Evolutionary conservation across 2,113 vertebrate genomes (phyloP).

Genomic region (Podilymbus podiceps): DNA sequence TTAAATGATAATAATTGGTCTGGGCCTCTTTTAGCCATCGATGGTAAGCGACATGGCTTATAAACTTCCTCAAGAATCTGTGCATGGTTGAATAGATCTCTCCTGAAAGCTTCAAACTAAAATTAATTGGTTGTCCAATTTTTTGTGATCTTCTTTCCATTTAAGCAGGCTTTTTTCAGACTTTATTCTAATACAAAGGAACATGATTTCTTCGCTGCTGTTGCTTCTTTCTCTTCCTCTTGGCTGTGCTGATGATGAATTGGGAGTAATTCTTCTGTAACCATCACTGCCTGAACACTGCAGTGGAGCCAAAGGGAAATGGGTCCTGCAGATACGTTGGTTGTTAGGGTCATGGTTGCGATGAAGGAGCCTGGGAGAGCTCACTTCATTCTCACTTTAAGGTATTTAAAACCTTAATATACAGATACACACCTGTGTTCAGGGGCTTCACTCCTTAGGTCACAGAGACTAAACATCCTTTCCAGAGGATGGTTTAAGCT

Average conservation of each 20-base stretch:
- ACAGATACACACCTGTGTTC: not conserved
- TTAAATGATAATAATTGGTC: not conserved
- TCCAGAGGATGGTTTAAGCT: not conserved
- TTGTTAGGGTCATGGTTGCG: not conserved
- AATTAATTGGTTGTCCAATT: not conserved
- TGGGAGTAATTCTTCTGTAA: not conserved
- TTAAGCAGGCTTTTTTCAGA: not conserved
- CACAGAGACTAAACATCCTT: not conserved
- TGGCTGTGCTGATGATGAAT: not conserved
- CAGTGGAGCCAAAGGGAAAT: not conserved
- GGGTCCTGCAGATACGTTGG: not conserved
- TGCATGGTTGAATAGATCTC: not conserved
- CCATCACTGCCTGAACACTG: not conserved
- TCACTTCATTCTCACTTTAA: not conserved
- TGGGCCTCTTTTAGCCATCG: not conserved
- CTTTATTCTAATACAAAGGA: not conserved
- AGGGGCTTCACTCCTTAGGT: rapidly evolving
- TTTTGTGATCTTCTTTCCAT: not conserved
- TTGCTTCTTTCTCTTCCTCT: not conserved
- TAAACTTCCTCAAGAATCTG: not conserved
- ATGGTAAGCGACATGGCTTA: not conserved
- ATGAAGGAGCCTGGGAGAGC: not conserved
- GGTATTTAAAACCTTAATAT: not conserved
- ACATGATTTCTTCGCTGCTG: not conserved
- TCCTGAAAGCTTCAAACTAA: slow-evolving; percentile 21